Percentiles rank a stretch among this genome's conserved stretches.
Evolutionary conservation across 92 coral and sea anemone species (phyloP).

Genomic region (Epizoanthus fatuus): DNA sequence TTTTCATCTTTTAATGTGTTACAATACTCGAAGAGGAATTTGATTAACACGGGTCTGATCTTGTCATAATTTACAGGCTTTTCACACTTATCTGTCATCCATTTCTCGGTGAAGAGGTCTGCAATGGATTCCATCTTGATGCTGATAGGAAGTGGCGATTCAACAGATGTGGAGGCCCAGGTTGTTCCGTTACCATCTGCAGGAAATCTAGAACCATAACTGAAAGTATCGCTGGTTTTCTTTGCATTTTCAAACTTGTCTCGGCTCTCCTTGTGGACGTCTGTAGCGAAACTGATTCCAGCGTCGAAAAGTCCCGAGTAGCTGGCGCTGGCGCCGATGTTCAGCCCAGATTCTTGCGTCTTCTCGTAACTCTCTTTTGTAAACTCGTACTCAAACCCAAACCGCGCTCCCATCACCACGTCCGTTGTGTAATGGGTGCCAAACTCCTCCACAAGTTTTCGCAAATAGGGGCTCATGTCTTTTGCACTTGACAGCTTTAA

Average conservation of each 20-base stretch:
- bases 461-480: no score
- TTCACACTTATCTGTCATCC: constrained; percentile 2
- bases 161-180: constrained; percentile 40
- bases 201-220: constrained; percentile 43
- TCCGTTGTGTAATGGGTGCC: constrained; percentile 49
- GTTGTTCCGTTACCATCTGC: constrained; percentile 8
- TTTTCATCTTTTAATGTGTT: constrained; percentile 11
- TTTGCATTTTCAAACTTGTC: constrained; percentile 44
- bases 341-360: neutral
- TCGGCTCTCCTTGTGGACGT: constrained; percentile 1
- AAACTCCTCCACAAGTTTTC: constrained; percentile 16
- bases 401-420: constrained; percentile 52
- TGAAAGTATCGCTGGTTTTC: constrained; percentile 1
- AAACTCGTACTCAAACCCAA: constrained; percentile 16
- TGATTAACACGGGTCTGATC: constrained; percentile 11
- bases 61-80: constrained; percentile 15
- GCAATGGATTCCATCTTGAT: constrained; percentile 25
- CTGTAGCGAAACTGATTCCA: neutral
- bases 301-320: constrained; percentile 9
- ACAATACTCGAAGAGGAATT: constrained; percentile 40
- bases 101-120: constrained; percentile 53
- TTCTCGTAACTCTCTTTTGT: neutral
- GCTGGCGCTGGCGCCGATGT: constrained; percentile 7
- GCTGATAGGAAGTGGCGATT: constrained; percentile 44
- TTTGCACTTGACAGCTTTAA: no score